Evolutionary conservation across 2,888 invertebrate genomes (phyloP), one percentile per base, ranked within the genome.

Genomic region (Cryptus viduatorius): DNA sequence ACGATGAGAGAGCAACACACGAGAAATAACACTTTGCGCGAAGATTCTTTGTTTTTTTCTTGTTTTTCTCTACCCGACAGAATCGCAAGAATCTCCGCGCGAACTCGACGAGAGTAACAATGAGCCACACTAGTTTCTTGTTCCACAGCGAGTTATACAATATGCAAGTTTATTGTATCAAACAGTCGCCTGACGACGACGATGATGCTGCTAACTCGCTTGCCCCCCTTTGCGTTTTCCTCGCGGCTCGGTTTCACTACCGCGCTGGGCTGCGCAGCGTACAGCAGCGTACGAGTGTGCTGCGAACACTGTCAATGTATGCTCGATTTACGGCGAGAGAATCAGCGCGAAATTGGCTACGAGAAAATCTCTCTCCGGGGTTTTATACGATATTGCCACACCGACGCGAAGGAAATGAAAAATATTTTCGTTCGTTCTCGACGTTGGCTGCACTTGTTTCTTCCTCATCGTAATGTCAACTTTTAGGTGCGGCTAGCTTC

Each of bases 211-310:
- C 59, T 73, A 12, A 75, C 48, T 64, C 64, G 31, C 48, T 48
- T 37, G 48, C 37, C 50, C 48, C 64, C 50, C 48, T 75, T 37
- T 64, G 48, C 61, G 75, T 37, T 46, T 37, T 75, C 3, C 29
- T 67, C 65, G 61, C 50, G 31, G 44, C 37, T 56, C 37, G 77
- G 68, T 78, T 73, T 50, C 67, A 50, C 69, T 50, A 71, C 64
- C 61, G 61, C 69, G 44, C 64, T 42, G 61, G 77, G 65, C 16
- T 48, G 29, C 68, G 14, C 44, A 69, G 69, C 24, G 61, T 61
- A 81, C 84, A 73, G 77, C 78, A 84, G 75, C 79, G 82, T 69
- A 75, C 84, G 84, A 84, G 84, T 82, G 84, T 84, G 79, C 82
- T 78, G 82, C 84, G 71, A 71, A 84, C 84, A 84, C 84, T 84